Evolutionary conservation across 1,140 invertebrate species (phyloP).

Genomic region (Drosophila simulans): DNA sequence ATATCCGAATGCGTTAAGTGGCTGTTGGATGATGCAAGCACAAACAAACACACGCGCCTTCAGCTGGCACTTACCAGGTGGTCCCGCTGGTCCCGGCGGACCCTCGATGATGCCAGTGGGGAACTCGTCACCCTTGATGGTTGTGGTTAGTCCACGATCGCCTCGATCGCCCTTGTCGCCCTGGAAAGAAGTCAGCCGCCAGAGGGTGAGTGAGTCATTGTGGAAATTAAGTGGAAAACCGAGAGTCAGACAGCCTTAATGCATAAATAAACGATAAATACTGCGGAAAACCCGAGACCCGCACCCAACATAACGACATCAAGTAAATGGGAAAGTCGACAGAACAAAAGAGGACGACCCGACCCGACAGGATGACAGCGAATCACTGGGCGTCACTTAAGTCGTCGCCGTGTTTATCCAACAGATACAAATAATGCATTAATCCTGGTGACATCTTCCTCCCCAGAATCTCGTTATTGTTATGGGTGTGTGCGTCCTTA

Average conservation of each 20-base stretch:
- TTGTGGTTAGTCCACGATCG: slow-evolving; percentile 94
- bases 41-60: slow-evolving; percentile 48
- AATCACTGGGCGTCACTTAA: slow-evolving; percentile 72
- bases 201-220: slow-evolving; percentile 59
- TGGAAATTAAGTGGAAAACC: slow-evolving; percentile 66
- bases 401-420: slow-evolving; percentile 76
- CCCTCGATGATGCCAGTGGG: slow-evolving; percentile 97
- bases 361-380: slow-evolving; percentile 42
- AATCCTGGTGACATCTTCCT: slow-evolving; percentile 78
- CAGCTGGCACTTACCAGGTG: slow-evolving; percentile 89
- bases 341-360: slow-evolving; percentile 51
- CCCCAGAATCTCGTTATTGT: slow-evolving; percentile 5
- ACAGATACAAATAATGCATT: slow-evolving; percentile 81
- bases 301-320: slow-evolving; percentile 20
- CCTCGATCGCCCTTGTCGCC: slow-evolving; percentile 96
- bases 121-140: slow-evolving; percentile 94
- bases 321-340: slow-evolving; percentile 60
- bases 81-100: slow-evolving; percentile 95
- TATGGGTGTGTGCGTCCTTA: slow-evolving; percentile 3
- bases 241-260: slow-evolving; percentile 39
- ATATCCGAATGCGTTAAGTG: slow-evolving; percentile 57
- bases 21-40: slow-evolving; percentile 41
- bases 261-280: slow-evolving; percentile 83
- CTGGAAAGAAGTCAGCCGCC: slow-evolving; percentile 85
- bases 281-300: slow-evolving; percentile 53